Conservation (phyloP, 2,113 vertebrate genomes). For the Glaucidium brasilianum region DNA sequence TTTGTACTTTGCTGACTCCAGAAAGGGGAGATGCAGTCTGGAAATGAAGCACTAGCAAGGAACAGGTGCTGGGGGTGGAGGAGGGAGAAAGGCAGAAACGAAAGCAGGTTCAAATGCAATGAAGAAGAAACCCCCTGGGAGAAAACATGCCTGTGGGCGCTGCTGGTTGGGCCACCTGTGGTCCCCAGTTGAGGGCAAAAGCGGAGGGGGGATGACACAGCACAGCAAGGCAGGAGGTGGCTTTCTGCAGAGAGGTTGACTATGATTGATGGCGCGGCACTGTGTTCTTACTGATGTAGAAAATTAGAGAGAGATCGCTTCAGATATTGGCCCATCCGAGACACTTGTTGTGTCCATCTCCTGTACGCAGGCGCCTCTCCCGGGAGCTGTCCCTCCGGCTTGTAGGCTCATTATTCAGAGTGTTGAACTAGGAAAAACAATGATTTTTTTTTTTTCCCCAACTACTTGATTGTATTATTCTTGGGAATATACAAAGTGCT, state of each 20-base stretch:
- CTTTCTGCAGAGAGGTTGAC: background rate
- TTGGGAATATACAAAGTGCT: background rate
- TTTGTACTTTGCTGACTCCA: background rate
- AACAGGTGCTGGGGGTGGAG: background rate
- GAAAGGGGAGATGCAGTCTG: background rate
- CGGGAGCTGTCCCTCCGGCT: background rate
- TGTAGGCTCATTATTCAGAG: conserved; percentile 39
- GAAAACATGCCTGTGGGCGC: accelerated
- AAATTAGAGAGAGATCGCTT: conserved; percentile 52
- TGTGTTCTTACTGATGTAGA: conserved; percentile 62
- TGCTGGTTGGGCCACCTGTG: background rate
- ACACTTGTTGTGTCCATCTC: conserved; percentile 16
- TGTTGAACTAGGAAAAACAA: conserved; percentile 22
- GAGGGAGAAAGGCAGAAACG: background rate
- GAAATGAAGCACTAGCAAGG: background rate
- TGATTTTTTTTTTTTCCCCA: background rate
- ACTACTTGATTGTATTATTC: background rate
- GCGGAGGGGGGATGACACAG: accelerated
- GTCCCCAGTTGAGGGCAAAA: background rate
- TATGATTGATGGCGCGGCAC: conserved; percentile 32
- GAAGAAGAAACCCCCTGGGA: background rate
- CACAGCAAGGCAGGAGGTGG: background rate
- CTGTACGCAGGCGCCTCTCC: background rate
- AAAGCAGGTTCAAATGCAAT: accelerated
- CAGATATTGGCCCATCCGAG: background rate